Conservation (phyloP, 2,888 invertebrate species). For the Linyphia triangularis region DNA sequence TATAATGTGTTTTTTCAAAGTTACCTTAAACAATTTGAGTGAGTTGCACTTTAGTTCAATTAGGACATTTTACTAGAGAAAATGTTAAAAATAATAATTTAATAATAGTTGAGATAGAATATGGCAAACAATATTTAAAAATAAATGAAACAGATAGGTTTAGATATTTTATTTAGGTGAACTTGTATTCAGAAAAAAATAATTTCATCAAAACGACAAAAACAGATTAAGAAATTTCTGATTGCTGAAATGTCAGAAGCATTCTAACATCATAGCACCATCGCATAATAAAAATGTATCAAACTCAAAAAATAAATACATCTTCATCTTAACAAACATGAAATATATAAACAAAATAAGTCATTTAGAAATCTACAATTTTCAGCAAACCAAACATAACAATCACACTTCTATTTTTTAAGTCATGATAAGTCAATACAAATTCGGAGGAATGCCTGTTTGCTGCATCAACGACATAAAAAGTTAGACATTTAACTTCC, state of each 20-base stretch:
- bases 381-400: constrained; percentile 32
- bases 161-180: neutral
- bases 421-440: neutral
- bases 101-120: neutral
- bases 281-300: constrained; percentile 1
- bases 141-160: neutral
- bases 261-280: constrained; percentile 26
- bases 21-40: no score
- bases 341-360: constrained; percentile 5
- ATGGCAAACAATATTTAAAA: neutral
- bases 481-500: constrained; percentile 7
- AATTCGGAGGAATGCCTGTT: constrained; percentile 30
- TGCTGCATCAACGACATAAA: constrained; percentile 15
- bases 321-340: neutral
- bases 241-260: neutral
- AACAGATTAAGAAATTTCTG: neutral
- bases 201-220: neutral
- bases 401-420: neutral
- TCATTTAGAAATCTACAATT: neutral
- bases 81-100: no score
- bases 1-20: no score
- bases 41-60: no score
- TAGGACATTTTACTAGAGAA: no score
- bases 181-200: neutral
- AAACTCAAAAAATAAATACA: constrained; percentile 16